A percentile compares a stretch with the other conserved stretches of the same genome.
Evolutionary conservation across 53 echinoderm and acorn worm genomes (phyloP).

Genomic region (Henricia sp.): DNA sequence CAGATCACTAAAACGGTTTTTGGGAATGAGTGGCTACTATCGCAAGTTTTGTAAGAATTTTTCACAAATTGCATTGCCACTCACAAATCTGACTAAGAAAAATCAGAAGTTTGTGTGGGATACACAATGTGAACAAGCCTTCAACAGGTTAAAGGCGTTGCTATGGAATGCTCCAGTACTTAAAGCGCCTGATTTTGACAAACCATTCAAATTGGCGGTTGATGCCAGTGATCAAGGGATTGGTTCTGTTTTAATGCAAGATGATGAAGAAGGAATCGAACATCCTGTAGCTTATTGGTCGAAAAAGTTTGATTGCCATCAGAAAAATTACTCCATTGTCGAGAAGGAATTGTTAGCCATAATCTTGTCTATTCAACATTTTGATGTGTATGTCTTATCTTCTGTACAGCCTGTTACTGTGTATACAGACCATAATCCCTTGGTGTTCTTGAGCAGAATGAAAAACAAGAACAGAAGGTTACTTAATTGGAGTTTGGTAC

Average conservation of each 20-base stretch:
- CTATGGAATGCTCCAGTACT: slow-evolving; percentile 38
- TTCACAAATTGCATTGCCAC: slow-evolving; percentile 54
- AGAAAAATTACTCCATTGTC: slow-evolving; percentile 69
- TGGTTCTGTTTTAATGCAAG: slow-evolving; percentile 56
- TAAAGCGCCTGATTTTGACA: slow-evolving; percentile 39
- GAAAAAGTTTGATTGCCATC: slow-evolving; percentile 57
- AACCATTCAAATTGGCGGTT: slow-evolving; percentile 55
- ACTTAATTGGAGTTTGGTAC: background rate
- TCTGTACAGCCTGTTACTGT: background rate
- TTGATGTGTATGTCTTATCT: slow-evolving; percentile 55
- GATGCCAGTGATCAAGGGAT: slow-evolving; percentile 66
- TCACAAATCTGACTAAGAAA: slow-evolving; percentile 60
- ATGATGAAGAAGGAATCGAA: slow-evolving; percentile 25
- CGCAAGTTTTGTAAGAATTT: slow-evolving; percentile 39
- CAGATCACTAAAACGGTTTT: slow-evolving; percentile 17
- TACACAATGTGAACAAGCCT: slow-evolving; percentile 49
- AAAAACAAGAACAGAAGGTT: slow-evolving; percentile 11
- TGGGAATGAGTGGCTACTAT: slow-evolving; percentile 46
- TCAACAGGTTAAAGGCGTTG: slow-evolving; percentile 61
- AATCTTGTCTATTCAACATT: slow-evolving; percentile 54
- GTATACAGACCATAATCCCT: slow-evolving; percentile 40
- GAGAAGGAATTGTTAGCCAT: slow-evolving; percentile 68
- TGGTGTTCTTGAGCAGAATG: background rate
- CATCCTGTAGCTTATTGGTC: slow-evolving; percentile 47
- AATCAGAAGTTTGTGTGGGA: slow-evolving; percentile 54